Evolutionary conservation across 1,140 invertebrate species (phyloP).

Genomic region (Pollicipes pollicipes): DNA sequence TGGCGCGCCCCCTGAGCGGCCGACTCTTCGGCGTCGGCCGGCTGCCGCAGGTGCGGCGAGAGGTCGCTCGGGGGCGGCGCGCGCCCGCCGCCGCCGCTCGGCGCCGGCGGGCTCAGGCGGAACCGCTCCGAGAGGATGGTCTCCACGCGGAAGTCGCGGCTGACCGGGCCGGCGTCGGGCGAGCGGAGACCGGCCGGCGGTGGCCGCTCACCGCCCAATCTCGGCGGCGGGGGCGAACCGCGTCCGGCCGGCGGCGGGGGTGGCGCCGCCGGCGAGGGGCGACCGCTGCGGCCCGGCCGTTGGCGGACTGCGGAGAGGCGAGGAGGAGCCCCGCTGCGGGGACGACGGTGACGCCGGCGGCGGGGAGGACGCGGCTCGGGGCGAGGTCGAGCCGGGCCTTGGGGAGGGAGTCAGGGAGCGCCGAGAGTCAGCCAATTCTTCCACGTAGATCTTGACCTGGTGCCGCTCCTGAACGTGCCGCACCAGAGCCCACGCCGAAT

Average conservation of each 20-base stretch:
- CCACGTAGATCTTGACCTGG: constrained; percentile 80
- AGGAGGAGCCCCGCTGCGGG: background rate
- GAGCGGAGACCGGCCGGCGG: constrained; percentile 27
- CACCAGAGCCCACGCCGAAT: constrained; percentile 80
- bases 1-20: constrained; percentile 16
- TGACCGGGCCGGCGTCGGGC: constrained; percentile 37
- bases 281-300: constrained; percentile 16
- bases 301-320: constrained; percentile 11
- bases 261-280: constrained; percentile 14
- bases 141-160: constrained; percentile 59
- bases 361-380: constrained; percentile 18
- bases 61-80: constrained; percentile 21
- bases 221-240: constrained; percentile 18
- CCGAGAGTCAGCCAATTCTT: constrained; percentile 23
- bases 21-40: constrained; percentile 22
- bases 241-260: background rate
- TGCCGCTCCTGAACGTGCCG: constrained; percentile 87
- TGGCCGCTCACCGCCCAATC: constrained; percentile 27
- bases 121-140: constrained; percentile 60
- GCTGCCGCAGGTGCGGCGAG: constrained; percentile 23
- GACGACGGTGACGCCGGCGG: constrained; percentile 24
- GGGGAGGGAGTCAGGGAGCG: constrained; percentile 27
- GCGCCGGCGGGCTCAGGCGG: constrained; percentile 27
- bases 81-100: constrained; percentile 34
- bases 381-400: constrained; percentile 21